These are phyloP conservation scores for Tinamus major DNA, from an alignment of 2,797 vertebrate species.

Conservation along the genomic window DNA sequence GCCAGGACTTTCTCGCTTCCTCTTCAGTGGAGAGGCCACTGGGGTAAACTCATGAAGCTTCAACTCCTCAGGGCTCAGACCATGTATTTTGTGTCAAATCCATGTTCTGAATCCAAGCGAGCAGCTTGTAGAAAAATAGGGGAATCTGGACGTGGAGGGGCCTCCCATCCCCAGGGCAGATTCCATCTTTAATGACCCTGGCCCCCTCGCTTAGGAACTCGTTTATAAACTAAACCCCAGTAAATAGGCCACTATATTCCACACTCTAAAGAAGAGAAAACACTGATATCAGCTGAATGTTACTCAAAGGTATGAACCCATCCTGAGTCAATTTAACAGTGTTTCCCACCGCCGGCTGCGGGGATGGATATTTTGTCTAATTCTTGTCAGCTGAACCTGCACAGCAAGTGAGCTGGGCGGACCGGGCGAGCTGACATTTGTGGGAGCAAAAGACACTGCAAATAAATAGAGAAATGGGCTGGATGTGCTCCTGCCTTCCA, in stretches of 20 bases:
- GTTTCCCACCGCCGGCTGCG: neutral
- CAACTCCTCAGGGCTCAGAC: neutral
- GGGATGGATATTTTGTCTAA: neutral
- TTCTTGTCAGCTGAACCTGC: neutral
- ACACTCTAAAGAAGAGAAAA: neutral
- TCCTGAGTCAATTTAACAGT: neutral
- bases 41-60: constrained; percentile 16
- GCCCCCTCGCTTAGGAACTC: constrained; percentile 36
- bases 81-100: neutral
- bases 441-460: neutral
- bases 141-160: neutral
- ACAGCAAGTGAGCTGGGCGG: neutral
- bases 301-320: neutral
- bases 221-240: constrained; percentile 45
- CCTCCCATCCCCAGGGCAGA: neutral
- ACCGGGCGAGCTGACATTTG: neutral
- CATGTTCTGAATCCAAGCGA: neutral
- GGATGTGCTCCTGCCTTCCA: constrained; percentile 47
- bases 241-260: neutral
- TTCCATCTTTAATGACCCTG: constrained; percentile 44
- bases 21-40: constrained; percentile 1
- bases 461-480: constrained; percentile 34
- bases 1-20: neutral
- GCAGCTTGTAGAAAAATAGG: neutral
- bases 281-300: neutral